A percentile compares a stretch with the other conserved stretches of the same genome.
phyloP scores from a whole-genome alignment of 2,113 vertebrate genomes.

The Caracal caracal region DNA sequence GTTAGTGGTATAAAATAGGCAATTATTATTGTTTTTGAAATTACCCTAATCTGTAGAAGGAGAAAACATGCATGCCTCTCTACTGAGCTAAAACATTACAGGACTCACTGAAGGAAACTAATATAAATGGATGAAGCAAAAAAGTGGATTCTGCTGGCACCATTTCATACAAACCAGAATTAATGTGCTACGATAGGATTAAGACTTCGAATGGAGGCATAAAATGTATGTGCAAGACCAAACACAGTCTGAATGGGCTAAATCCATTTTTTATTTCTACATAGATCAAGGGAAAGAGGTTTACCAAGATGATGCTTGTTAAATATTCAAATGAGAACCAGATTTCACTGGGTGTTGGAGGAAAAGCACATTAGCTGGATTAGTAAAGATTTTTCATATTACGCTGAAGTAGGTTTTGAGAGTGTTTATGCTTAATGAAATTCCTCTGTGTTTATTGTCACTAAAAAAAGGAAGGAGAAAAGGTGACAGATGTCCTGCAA shows the following conservation, averaged over 20 bases:
- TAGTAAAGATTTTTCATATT: constrained; percentile 55
- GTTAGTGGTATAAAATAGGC: not conserved
- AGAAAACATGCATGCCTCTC: not conserved
- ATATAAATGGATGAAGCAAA: constrained; percentile 41
- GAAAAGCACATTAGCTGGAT: constrained; percentile 59
- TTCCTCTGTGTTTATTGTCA: constrained; percentile 45
- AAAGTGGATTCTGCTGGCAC: constrained; percentile 1
- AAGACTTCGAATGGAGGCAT: constrained; percentile 48
- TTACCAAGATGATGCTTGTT: constrained; percentile 70
- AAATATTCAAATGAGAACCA: constrained; percentile 73
- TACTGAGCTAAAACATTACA: not conserved
- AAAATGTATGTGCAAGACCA: constrained; percentile 22
- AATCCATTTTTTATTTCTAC: constrained; percentile 53
- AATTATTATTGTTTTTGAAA: constrained; percentile 36
- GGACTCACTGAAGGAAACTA: not conserved
- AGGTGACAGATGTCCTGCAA: constrained; percentile 52
- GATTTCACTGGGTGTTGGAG: constrained; percentile 27
- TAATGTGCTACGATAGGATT: constrained; percentile 45
- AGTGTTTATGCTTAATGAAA: constrained; percentile 44
- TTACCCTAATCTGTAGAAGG: constrained; percentile 33
- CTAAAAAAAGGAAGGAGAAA: not conserved
- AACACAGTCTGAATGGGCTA: constrained; percentile 41
- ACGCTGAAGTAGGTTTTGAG: constrained; percentile 56
- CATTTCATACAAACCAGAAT: not conserved
- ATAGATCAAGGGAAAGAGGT: constrained; percentile 62